Evolutionary conservation across 1,140 invertebrate genomes (phyloP).

Genomic region (Lethocerus indicus): DNA sequence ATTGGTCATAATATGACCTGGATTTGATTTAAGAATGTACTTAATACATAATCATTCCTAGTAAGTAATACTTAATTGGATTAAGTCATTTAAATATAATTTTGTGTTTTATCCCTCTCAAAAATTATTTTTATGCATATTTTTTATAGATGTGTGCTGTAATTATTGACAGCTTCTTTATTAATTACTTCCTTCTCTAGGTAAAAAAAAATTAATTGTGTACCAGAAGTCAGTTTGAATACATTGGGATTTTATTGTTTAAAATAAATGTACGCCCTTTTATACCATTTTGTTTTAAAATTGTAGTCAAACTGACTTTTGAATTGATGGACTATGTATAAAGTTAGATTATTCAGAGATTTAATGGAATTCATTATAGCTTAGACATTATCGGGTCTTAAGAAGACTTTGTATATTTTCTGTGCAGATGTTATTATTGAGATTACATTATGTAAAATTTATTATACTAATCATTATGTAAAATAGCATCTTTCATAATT

Average conservation of each 20-base stretch:
- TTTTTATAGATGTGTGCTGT: background rate
- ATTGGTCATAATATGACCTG: slow-evolving; percentile 3
- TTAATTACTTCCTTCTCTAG: no score
- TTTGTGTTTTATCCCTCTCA: background rate
- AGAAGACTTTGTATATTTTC: slow-evolving; percentile 3
- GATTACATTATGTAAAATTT: slow-evolving; percentile 1
- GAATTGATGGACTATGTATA: background rate
- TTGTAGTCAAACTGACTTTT: slow-evolving; percentile 4
- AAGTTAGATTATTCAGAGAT: slow-evolving; percentile 4
- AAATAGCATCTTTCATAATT: no score
- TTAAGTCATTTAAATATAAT: background rate
- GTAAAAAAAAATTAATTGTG: background rate
- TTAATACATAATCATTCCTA: slow-evolving; percentile 6
- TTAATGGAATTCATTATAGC: slow-evolving; percentile 2
- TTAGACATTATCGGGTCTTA: background rate
- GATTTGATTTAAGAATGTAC: slow-evolving; percentile 2
- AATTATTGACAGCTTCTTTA: background rate
- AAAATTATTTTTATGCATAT: background rate
- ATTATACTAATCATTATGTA: no score
- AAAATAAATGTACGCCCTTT: background rate
- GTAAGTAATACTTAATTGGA: no score
- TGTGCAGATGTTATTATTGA: slow-evolving; percentile 2
- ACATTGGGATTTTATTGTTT: slow-evolving; percentile 3
- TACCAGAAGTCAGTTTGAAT: slow-evolving; percentile 3
- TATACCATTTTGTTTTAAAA: background rate